Evolutionary conservation across 2,113 vertebrate species (phyloP).

Genomic region (Hemiscyllium ocellatum): DNA sequence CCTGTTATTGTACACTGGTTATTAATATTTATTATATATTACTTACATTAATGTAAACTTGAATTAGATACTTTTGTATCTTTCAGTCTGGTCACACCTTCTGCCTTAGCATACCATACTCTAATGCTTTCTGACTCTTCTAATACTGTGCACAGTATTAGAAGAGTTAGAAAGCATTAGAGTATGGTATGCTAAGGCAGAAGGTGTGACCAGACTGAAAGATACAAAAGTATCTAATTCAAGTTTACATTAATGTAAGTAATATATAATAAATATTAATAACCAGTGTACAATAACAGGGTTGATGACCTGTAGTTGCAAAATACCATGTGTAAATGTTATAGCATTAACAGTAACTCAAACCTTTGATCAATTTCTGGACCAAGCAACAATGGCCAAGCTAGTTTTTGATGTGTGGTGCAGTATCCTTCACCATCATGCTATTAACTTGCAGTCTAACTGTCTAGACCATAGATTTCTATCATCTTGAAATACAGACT

Average conservation of each 20-base stretch:
- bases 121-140: neutral
- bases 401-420: neutral
- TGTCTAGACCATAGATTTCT: neutral
- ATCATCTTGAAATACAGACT: neutral
- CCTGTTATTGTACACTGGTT: neutral
- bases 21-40: neutral
- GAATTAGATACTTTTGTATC: neutral
- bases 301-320: neutral
- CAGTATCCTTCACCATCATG: neutral
- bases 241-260: neutral
- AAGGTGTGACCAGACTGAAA: neutral
- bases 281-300: neutral
- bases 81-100: neutral
- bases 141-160: neutral
- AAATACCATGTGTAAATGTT: neutral
- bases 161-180: neutral
- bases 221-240: neutral
- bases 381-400: neutral
- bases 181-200: neutral
- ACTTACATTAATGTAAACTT: neutral
- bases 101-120: neutral
- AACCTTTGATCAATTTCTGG: neutral
- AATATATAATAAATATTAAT: neutral
- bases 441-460: constrained; percentile 14
- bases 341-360: neutral